Evolutionary conservation across 2,888 invertebrate genomes (phyloP), one percentile per base, ranked within the genome.

Genomic region (Congeria kusceri): DNA sequence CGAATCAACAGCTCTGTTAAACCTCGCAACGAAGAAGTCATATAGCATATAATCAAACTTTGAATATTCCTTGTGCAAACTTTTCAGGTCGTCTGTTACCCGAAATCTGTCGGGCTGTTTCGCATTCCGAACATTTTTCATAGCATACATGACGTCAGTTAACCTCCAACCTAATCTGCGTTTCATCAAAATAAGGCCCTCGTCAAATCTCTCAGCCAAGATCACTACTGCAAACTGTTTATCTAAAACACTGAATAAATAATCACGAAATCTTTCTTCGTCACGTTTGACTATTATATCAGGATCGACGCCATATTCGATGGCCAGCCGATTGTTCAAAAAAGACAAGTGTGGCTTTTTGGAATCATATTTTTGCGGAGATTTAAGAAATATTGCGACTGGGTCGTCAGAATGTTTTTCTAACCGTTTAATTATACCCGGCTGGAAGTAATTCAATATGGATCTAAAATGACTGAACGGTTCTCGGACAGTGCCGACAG

Each of bases 101-200:
- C 5, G 7, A 32, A 63, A 79, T 47, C 66, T 65, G 20, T 67
- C 59, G 23, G 53, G 53, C 20, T 61, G 58, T 5, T 69, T 65
- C 0, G 27, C 49, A 18, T 56, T 75, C 18, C 75, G 23, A 2
- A 82, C 82, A 53, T 84, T 84, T 80, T 80, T 75, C 27, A 70
- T 23, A n/a, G 70, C 75, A 66, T 84, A 84, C 49, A 84, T 64
- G 25, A 84, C 73, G 44, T 84, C 84, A 29, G 70, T 65, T 3
- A 82, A 28, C 0, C 72, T 47, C 84, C 82, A 82, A 4, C 63
- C 66, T 3, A 84, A 68, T 25, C 67, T 56, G 11, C 82, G 32
- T 67, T 59, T 71, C 62, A 82, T 69, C 47, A 84, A 27, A 7
- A 84, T 73, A 13, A 84, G 65, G 11, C 82, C 82, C 68, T 80